Base-by-base conservation (phyloP, 2,113 vertebrate species). In the Syngnathus floridae region DNA sequence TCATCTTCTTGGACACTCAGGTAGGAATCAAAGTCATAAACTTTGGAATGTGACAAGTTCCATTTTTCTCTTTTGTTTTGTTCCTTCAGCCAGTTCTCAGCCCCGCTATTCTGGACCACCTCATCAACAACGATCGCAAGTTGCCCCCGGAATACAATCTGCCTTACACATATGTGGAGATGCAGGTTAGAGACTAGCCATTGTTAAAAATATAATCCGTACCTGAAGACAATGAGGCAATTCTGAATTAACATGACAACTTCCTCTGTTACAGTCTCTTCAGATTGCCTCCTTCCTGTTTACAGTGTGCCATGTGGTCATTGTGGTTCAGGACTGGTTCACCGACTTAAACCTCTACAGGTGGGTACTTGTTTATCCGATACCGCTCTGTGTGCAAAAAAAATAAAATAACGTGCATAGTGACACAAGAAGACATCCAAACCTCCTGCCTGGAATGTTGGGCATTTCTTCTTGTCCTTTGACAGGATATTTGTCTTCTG, bases 1-100 rank as follows among this genome's bases (percentile, higher is more conserved):
- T 97, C 22, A 93, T 98, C 51, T 97, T 95, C 89, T 81, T 97
- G 64, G 95, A 98, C 79, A 96, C 94, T 0, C 95, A 98, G 93
- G 95, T 97, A 22, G 63, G 65, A 76, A 21, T 70, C 0, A 67
- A 38, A 41, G 1, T 16, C 49, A 21, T 57, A 12, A 38, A 59
- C 57, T 9, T 14, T 5, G 10, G 51, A 54, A 12, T 12, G 4
- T 14, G 21, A 55, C 11, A 7, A 55, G 14, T 45, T 45, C 12
- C 4, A 45, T 45, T 2, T 48, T 48, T 48, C 13, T 14, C 5
- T 21, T 51, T 40, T 48, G 1, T 8, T 41, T 56, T 75, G 4
- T 66, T 77, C 63, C 19, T 69, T 13, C 72, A 96, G 94, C 94
- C 94, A 5, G 93, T 95, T 72, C 86, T 96, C 46, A 95, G 95